A percentile compares a stretch with the other conserved stretches of the same genome.
Conservation (phyloP, 2,888 invertebrate genomes). For the Ethmia dodecea region DNA sequence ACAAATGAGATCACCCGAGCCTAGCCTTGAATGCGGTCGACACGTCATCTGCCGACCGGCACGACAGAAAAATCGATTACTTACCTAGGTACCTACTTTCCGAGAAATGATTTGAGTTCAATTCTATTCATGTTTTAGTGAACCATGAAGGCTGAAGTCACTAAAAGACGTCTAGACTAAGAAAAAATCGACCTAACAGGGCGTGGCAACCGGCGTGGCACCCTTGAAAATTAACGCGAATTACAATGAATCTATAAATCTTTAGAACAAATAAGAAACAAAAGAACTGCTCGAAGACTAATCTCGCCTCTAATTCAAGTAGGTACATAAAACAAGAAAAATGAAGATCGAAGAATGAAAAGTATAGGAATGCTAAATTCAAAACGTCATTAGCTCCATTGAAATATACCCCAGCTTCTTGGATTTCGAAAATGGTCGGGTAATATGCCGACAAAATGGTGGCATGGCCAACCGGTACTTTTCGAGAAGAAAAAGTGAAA, state of each 20-base stretch:
- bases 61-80: too few relatives aligned
- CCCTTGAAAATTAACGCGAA: slow-evolving; percentile 24
- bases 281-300: too few relatives aligned
- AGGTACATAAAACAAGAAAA: slow-evolving; percentile 10
- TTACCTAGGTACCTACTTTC: too few relatives aligned
- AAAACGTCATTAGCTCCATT: slow-evolving; percentile 2
- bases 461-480: slow-evolving; percentile 49
- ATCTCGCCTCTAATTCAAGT: slow-evolving; percentile 1
- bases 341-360: slow-evolving; percentile 17
- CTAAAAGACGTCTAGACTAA: too few relatives aligned
- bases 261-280: too few relatives aligned
- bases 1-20: slow-evolving; percentile 45
- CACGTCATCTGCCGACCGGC: slow-evolving; percentile 34
- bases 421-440: slow-evolving; percentile 23
- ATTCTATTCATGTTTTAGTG: too few relatives aligned
- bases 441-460: slow-evolving; percentile 61
- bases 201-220: slow-evolving; percentile 30
- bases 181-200: slow-evolving; percentile 12
- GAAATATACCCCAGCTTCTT: not conserved
- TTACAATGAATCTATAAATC: not conserved
- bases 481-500: slow-evolving; percentile 18
- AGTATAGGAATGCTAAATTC: slow-evolving; percentile 7
- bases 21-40: slow-evolving; percentile 32
- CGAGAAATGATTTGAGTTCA: too few relatives aligned
- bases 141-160: too few relatives aligned